Base-by-base conservation (phyloP, 2,888 invertebrate genomes). In the Nezara viridula region DNA sequence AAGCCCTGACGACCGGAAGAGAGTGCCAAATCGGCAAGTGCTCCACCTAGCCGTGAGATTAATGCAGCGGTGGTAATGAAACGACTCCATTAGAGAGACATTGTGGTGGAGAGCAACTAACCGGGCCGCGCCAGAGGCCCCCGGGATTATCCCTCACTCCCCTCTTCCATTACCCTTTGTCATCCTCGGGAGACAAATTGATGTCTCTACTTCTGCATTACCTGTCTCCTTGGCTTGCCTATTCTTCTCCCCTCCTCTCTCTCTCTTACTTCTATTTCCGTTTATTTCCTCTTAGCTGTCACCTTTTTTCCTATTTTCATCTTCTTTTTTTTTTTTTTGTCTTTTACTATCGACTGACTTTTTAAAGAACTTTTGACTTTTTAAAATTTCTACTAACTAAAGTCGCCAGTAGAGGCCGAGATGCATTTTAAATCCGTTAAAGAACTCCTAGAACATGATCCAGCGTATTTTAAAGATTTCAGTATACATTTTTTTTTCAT, bases 151-250 rank as follows among this genome's bases (percentile, higher is more conserved):
- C 87, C 87, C n/a, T 66, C 66, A 66, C 87, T 60, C 55, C 47
- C n/a, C 40, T n/a, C 87, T 87, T 87, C 87, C 87, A 87, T 87
- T 87, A 87, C 66, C 87, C 87, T 87, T 86, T 86, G 86, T 86
- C 87, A 40, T 66, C 87, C 87, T 24, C 27, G 14, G 37, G 49
- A 55, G 27, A 86, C 86, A 86, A 86, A 86, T 87, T 87, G 60
- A 60, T 87, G n/a, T 87, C 87, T 87, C 87, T 47, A 66, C 87
- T 66, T 87, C 87, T 66, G 24, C 40, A 40, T 60, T 87, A 55
- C 40, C 37, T 87, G 60, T 87, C 87, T 66, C 66, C 60, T 40
- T 44, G 44, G 40, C n/a, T 32, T 40, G 44, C 44, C 87, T 77
- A 37, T 77, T 40, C 77, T 77, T 77, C 77, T 77, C 77, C 24